Conservation (phyloP, 2,797 vertebrate species). For the Telmatherina bonti region DNA sequence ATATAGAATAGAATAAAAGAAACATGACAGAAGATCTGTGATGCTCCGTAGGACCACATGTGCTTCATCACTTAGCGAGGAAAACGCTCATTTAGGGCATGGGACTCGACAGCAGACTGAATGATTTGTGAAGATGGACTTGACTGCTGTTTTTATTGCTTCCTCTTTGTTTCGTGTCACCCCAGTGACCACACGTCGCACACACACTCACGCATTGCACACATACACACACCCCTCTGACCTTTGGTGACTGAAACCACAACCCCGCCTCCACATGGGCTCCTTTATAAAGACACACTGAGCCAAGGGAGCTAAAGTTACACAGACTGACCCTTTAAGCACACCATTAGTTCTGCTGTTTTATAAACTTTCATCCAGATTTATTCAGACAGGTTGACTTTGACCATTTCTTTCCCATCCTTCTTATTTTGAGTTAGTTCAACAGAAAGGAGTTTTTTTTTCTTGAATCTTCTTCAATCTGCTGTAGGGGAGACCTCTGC, state of each 20-base stretch:
- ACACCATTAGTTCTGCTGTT: conserved; percentile 2
- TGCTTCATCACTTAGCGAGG: neutral
- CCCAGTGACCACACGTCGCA: neutral
- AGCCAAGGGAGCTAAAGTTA: conserved; percentile 55
- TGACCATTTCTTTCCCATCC: neutral
- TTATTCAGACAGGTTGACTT: conserved; percentile 14
- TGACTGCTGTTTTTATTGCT: conserved; percentile 8
- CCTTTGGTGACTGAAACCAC: conserved; percentile 70
- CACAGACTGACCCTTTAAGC: conserved; percentile 68
- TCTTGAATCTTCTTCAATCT: neutral
- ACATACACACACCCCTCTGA: conserved; percentile 42
- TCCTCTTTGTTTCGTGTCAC: conserved; percentile 8
- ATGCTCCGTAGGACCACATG: neutral
- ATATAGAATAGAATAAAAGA: no score
- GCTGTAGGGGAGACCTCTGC: neutral
- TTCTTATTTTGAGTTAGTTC: neutral
- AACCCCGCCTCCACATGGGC: conserved; percentile 46
- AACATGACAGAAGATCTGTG: no score
- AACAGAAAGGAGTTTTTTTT: neutral
- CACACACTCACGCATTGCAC: conserved; percentile 3
- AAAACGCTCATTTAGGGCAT: neutral
- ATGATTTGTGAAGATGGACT: conserved; percentile 11
- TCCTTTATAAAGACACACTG: conserved; percentile 73
- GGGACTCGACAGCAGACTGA: neutral
- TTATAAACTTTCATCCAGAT: neutral